These are phyloP conservation scores for Branchinecta lindahli DNA, from an alignment of 1,140 invertebrate genomes.

Conservation along the genomic window DNA sequence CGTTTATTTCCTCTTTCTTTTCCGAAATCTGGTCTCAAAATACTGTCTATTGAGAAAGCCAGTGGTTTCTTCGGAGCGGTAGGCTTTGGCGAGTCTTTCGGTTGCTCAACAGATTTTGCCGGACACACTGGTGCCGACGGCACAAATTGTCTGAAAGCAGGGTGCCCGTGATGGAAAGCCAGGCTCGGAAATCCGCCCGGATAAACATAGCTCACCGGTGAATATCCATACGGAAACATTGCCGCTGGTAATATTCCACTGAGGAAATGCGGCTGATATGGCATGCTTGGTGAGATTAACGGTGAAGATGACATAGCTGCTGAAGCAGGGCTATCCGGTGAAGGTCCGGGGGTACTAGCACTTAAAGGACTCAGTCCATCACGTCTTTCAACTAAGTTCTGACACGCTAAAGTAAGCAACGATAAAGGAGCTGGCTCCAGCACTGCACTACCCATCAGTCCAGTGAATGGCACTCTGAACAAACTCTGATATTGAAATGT, in stretches of 20 bases:
- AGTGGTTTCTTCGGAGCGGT: background rate
- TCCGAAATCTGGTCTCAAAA: background rate
- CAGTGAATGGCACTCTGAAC: background rate
- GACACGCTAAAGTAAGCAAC: background rate
- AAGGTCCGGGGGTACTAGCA: slow-evolving; percentile 3
- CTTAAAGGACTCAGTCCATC: slow-evolving; percentile 3
- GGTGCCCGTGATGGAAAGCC: background rate
- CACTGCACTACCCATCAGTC: background rate
- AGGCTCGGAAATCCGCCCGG: background rate
- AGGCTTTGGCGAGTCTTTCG: background rate
- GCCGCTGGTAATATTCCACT: background rate
- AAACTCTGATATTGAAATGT: slow-evolving; percentile 4
- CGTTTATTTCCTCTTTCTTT: background rate
- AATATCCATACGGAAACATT: slow-evolving; percentile 6
- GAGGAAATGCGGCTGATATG: background rate
- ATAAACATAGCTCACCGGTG: background rate
- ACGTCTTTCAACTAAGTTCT: background rate
- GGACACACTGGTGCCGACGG: background rate
- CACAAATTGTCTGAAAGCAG: background rate
- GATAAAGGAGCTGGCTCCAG: background rate
- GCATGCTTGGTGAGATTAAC: background rate
- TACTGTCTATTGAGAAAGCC: slow-evolving; percentile 2
- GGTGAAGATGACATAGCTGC: background rate
- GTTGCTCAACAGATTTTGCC: background rate
- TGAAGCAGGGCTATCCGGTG: background rate